phyloP scores from a whole-genome alignment of 2,888 invertebrate species.

The Caprella mutica region DNA sequence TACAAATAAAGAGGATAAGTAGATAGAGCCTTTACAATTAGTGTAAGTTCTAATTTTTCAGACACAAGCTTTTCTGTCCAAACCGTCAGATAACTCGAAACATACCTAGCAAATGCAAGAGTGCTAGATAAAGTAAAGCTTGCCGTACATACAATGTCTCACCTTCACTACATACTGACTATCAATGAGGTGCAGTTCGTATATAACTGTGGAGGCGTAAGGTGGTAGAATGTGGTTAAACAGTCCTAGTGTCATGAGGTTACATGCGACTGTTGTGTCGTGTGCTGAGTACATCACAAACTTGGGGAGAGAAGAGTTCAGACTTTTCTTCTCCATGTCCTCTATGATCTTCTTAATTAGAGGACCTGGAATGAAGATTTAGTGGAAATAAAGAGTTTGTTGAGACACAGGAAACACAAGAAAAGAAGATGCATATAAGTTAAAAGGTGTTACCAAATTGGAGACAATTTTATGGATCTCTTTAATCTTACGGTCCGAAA shows the following conservation, averaged over 20 bases:
- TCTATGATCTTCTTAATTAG: constrained; percentile 58
- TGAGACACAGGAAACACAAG: constrained; percentile 52
- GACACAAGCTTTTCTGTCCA: too few relatives aligned
- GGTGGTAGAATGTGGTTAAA: constrained; percentile 53
- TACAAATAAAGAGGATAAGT: background rate
- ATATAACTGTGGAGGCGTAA: constrained; percentile 52
- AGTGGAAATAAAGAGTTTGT: constrained; percentile 53
- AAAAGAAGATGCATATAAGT: constrained; percentile 57
- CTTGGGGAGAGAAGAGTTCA: constrained; percentile 42
- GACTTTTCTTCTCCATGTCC: constrained; percentile 48
- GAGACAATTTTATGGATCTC: constrained; percentile 75
- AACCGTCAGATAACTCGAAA: too few relatives aligned
- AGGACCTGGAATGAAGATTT: constrained; percentile 49
- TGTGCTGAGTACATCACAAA: constrained; percentile 67
- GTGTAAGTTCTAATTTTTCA: background rate
- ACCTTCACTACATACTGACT: constrained; percentile 49
- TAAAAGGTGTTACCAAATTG: constrained; percentile 59
- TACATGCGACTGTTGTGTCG: constrained; percentile 63
- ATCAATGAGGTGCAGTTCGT: constrained; percentile 50
- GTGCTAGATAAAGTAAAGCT: background rate
- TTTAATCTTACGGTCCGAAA: too few relatives aligned
- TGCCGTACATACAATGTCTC: too few relatives aligned
- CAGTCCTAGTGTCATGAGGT: constrained; percentile 58
- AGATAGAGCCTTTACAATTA: background rate
- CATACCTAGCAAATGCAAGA: too few relatives aligned